Conservation (phyloP, 2,888 invertebrate genomes). For the Ophion ellenae region DNA sequence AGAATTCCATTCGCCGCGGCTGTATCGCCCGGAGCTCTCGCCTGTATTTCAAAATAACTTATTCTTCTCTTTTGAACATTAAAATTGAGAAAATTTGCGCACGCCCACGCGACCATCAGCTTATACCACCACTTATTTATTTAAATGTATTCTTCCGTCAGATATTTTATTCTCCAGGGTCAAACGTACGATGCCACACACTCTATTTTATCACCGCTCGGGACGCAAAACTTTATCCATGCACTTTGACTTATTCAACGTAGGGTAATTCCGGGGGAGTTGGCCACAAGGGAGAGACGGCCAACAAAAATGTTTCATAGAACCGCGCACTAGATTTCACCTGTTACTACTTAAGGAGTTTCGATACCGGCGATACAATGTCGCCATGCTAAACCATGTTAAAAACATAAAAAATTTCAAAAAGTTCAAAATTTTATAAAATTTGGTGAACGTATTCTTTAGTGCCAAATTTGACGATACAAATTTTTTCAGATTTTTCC, state of each 20-base stretch:
- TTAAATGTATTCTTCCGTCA: slow-evolving; percentile 56
- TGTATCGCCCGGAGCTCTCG: slow-evolving; percentile 36
- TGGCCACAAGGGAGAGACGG: too few species aligned
- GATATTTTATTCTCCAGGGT: background rate
- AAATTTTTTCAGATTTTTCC: too few species aligned
- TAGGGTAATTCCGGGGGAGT: too few species aligned
- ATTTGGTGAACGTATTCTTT: too few species aligned
- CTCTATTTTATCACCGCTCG: slow-evolving; percentile 11
- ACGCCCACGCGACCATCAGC: slow-evolving; percentile 2
- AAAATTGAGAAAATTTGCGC: slow-evolving; percentile 26
- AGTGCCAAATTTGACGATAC: too few species aligned
- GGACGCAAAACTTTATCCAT: slow-evolving; percentile 4
- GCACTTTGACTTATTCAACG: background rate
- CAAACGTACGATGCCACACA: slow-evolving; percentile 4
- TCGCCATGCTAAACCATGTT: too few species aligned
- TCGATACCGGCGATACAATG: too few species aligned
- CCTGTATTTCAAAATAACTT: slow-evolving; percentile 37
- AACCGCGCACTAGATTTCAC: too few species aligned
- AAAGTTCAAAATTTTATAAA: too few species aligned
- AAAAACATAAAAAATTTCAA: too few species aligned
- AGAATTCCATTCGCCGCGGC: slow-evolving; percentile 41
- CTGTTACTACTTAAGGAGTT: too few species aligned
- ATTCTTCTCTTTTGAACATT: slow-evolving; percentile 33
- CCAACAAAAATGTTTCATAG: too few species aligned
- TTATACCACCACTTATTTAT: slow-evolving; percentile 42